Percentiles rank a stretch among this genome's conserved stretches.
Conservation (phyloP, 2,888 invertebrate genomes). For the Dermolepida albohirtum region DNA sequence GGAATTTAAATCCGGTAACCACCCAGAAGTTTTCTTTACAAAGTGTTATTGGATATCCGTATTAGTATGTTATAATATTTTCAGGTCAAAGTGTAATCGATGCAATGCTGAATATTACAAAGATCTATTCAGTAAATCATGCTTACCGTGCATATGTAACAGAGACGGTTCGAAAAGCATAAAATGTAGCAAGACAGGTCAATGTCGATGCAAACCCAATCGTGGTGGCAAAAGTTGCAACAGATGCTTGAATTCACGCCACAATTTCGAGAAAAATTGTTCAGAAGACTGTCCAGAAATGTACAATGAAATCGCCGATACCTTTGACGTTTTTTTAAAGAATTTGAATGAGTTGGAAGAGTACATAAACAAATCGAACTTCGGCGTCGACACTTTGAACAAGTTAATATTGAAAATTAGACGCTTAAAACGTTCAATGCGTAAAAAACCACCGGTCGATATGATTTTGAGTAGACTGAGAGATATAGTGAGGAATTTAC, state of each 20-base stretch:
- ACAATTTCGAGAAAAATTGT: constrained; percentile 85
- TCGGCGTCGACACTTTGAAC: no score
- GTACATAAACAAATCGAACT: constrained; percentile 70
- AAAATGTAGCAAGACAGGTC: constrained; percentile 84
- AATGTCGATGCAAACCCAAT: constrained; percentile 83
- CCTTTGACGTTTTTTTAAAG: constrained; percentile 60
- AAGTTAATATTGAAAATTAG: no score
- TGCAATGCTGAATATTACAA: constrained; percentile 81
- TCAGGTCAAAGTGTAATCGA: neutral
- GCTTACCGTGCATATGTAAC: constrained; percentile 85
- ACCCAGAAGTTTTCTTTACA: no score
- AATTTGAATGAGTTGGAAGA: constrained; percentile 79
- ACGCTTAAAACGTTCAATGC: no score
- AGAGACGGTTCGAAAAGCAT: constrained; percentile 83
- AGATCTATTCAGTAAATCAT: constrained; percentile 75
- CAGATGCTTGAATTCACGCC: constrained; percentile 92
- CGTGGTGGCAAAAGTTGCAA: constrained; percentile 92
- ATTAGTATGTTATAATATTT: no score
- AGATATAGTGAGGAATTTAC: no score
- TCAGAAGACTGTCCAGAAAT: constrained; percentile 85
- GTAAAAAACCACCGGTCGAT: no score
- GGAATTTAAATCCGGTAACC: no score
- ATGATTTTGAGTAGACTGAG: no score
- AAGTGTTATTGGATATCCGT: no score
- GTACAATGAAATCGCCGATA: constrained; percentile 83